These are phyloP conservation scores for Brenthis ino DNA, from an alignment of 2,888 invertebrate species.

Conservation along the genomic window DNA sequence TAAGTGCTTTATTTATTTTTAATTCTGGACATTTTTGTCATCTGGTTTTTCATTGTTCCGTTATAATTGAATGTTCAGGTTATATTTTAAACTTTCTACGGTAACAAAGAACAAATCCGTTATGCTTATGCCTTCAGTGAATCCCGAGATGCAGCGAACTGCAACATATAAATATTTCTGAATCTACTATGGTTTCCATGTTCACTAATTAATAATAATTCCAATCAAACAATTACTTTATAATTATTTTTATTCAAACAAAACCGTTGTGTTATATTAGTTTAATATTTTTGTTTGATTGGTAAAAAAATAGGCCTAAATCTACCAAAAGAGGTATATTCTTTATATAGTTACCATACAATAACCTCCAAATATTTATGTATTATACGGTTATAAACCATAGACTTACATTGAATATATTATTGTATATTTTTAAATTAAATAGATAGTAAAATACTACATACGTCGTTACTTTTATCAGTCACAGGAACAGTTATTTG, in stretches of 20 bases:
- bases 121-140: constrained; percentile 12
- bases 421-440: too few relatives aligned
- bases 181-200: not conserved
- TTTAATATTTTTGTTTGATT: not conserved
- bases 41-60: constrained; percentile 51
- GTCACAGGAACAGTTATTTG: not conserved
- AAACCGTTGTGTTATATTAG: not conserved
- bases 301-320: too few relatives aligned
- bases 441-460: not conserved
- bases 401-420: too few relatives aligned
- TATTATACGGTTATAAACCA: too few relatives aligned
- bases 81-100: constrained; percentile 2
- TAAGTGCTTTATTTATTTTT: constrained; percentile 79
- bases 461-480: not conserved
- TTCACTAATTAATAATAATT: not conserved
- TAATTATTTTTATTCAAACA: not conserved
- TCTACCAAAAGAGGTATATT: too few relatives aligned
- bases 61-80: constrained; percentile 8
- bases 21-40: constrained; percentile 67
- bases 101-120: constrained; percentile 43
- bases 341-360: too few relatives aligned
- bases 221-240: not conserved
- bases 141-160: constrained; percentile 11
- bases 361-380: too few relatives aligned
- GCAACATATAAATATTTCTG: constrained; percentile 5